Evolutionary conservation across 2,113 vertebrate species (phyloP), one percentile per base, ranked within the genome.

Genomic region (Piaya cayana): DNA sequence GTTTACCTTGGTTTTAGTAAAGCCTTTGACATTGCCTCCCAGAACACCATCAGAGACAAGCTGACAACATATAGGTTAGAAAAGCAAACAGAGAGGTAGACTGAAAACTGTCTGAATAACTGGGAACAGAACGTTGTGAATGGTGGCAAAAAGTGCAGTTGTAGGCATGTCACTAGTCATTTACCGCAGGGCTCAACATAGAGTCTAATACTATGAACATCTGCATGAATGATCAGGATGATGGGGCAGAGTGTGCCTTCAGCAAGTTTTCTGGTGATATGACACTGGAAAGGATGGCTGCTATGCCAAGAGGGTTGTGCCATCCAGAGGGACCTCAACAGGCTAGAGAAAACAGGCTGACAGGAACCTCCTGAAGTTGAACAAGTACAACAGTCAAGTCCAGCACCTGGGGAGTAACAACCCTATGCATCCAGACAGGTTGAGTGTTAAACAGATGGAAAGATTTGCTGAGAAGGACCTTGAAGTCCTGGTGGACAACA

Each of bases 321-420:
- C 47, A 55, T 36, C 34, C 59, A 70, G 9, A 47, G n/a, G 8
- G n/a, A 68, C 10, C 63, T 62, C 2, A 6, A 8, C 17, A 67
- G 36, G 15, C 36, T 80, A 36, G 30, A 67, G 19, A 72, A 72
- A 53, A 58, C 6, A 17, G 15, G 27, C 34, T 58, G 63, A 56
- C 39, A 65, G 60, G 12, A 52, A 49, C 30, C 11, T 43, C 5
- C 42, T 19, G 7, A 75, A 76, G 42, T 58, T 63, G 53, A 53
- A 25, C 52, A 63, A 76, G 30, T 26, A 65, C 17, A 34, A 49
- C 3, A 23, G 29, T 23, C 14, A 65, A 52, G 36, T 47, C 8
- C 39, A 65, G 39, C 22, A 69, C 0, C 0, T 37, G 26, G 1
- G 1, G 19, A 77, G 12, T 32, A 83, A 37, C 6, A 42, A 16